Percentiles rank a stretch among this genome's conserved stretches.
Evolutionary conservation across 2,113 vertebrate species (phyloP).

Genomic region (Scytalopus superciliaris): DNA sequence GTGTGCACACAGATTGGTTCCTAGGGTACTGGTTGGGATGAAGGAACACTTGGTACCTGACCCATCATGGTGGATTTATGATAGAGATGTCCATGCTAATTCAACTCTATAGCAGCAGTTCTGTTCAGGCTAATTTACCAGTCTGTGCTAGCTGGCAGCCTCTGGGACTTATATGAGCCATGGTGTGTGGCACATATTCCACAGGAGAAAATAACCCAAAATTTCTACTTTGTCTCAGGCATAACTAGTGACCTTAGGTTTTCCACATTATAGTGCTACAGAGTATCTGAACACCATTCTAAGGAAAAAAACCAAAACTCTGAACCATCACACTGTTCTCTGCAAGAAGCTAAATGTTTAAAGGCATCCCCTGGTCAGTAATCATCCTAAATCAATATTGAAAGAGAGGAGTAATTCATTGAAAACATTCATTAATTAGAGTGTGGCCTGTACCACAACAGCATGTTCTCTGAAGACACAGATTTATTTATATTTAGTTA

Average conservation of each 20-base stretch:
- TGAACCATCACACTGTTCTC: not conserved
- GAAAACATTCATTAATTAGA: conserved; percentile 38
- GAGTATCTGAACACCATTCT: not conserved
- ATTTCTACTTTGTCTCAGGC: not conserved
- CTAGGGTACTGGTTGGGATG: not conserved
- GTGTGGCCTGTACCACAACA: not conserved
- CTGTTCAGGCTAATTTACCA: not conserved
- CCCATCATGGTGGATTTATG: not conserved
- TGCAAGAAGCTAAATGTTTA: not conserved
- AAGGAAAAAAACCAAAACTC: fast-evolving
- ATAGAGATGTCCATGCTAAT: not conserved
- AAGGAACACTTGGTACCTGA: not conserved
- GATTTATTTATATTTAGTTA: conserved; percentile 9
- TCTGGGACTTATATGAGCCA: not conserved
- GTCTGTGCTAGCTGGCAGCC: not conserved
- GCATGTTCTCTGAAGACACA: not conserved
- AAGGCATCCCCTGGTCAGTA: conserved; percentile 12
- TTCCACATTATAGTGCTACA: not conserved
- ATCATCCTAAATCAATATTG: conserved; percentile 38
- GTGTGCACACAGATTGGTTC: not conserved
- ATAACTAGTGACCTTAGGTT: not conserved
- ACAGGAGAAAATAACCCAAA: not conserved
- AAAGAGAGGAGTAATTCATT: conserved; percentile 11
- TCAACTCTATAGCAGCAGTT: not conserved
- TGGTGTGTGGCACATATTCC: not conserved